These are phyloP conservation scores for Agriotes lineatus DNA, from an alignment of 2,888 invertebrate species.

Conservation along the genomic window DNA sequence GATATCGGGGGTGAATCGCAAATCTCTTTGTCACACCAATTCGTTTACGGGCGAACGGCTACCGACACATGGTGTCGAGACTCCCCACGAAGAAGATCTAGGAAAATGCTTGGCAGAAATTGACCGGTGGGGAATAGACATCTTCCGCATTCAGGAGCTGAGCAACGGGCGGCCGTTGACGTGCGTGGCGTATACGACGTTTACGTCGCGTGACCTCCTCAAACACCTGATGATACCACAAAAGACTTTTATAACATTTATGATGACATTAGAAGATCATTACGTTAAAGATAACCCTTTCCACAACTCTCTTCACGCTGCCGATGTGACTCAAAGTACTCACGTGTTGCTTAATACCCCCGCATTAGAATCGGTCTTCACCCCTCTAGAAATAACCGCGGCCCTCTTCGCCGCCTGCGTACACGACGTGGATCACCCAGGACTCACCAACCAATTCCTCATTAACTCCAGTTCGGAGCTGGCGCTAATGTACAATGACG, in stretches of 20 bases:
- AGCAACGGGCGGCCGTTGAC: slow-evolving; percentile 94
- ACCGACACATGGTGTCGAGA: slow-evolving; percentile 94
- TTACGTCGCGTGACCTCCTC: slow-evolving; percentile 90
- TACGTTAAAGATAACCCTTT: slow-evolving; percentile 98
- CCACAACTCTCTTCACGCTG: slow-evolving; percentile 98
- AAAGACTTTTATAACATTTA: slow-evolving; percentile 94
- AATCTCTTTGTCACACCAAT: slow-evolving; percentile 88
- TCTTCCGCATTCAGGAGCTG: slow-evolving; percentile 94
- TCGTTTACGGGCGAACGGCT: slow-evolving; percentile 93
- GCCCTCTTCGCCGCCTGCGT: slow-evolving; percentile 98
- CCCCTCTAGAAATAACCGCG: slow-evolving; percentile 94
- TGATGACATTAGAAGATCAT: slow-evolving; percentile 98
- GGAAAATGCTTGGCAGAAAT: slow-evolving; percentile 82
- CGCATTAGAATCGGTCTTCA: slow-evolving; percentile 97
- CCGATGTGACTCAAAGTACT: slow-evolving; percentile 97
- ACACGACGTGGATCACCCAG: slow-evolving; percentile 99
- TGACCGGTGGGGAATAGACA: slow-evolving; percentile 97
- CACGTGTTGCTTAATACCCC: slow-evolving; percentile 96
- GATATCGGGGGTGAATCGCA: slow-evolving; percentile 91
- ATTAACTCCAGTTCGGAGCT: slow-evolving; percentile 99
- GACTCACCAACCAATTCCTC: slow-evolving; percentile 98
- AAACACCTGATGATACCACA: slow-evolving; percentile 94
- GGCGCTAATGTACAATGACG: slow-evolving; percentile 99
- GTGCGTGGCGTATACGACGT: slow-evolving; percentile 93
- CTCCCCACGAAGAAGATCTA: slow-evolving; percentile 88